Conservation (phyloP, 1,140 invertebrate species). For the Tetragonula clypearis region DNA sequence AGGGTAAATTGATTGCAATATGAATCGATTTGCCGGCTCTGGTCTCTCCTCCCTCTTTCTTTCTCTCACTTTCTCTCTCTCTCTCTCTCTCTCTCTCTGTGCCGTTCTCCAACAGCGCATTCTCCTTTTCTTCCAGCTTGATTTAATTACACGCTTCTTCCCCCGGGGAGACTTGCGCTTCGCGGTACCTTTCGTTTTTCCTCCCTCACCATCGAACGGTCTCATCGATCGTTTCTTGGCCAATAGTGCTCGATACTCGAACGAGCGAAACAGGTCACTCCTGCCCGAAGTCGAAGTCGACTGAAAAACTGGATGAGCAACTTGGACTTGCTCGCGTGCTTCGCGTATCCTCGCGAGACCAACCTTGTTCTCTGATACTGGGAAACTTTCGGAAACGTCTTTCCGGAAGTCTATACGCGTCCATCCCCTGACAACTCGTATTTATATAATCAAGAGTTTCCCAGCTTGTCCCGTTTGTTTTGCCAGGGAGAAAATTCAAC, state of each 20-base stretch:
- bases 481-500: neutral
- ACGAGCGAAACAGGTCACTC: neutral
- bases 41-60: neutral
- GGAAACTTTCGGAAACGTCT: slow-evolving; percentile 17
- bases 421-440: neutral
- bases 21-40: slow-evolving; percentile 30
- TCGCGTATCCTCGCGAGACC: slow-evolving; percentile 14
- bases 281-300: neutral
- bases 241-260: neutral
- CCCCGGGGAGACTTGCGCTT: neutral
- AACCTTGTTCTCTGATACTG: neutral
- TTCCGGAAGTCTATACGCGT: slow-evolving; percentile 10
- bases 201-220: neutral
- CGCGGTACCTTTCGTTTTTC: neutral
- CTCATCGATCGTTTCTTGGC: neutral
- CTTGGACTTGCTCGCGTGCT: slow-evolving; percentile 2
- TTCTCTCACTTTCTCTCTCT: too few relatives aligned
- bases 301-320: neutral
- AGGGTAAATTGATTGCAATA: slow-evolving; percentile 39
- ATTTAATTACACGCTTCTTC: slow-evolving; percentile 35
- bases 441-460: slow-evolving; percentile 33
- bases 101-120: neutral
- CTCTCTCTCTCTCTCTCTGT: too few relatives aligned
- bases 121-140: slow-evolving; percentile 23
- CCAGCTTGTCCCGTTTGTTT: neutral